phyloP scores from a whole-genome alignment of 2,113 vertebrate species.

The Mastomys coucha region DNA sequence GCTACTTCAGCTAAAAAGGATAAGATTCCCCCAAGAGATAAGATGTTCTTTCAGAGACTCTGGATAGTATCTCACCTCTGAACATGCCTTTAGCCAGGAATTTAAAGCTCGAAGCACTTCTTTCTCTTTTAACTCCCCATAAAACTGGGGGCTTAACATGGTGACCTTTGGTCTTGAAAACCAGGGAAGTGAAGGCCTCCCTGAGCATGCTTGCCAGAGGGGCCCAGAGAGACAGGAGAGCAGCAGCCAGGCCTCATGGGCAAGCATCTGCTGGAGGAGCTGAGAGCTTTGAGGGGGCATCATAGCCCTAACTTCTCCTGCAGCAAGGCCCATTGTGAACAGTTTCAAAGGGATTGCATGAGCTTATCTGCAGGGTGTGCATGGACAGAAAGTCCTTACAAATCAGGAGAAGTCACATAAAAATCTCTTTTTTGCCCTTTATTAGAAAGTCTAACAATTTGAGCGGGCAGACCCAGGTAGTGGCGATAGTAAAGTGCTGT shows the following conservation, averaged over 20 bases:
- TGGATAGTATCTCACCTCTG: slow-evolving; percentile 12
- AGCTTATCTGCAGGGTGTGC: not conserved
- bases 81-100: not conserved
- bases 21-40: slow-evolving; percentile 14
- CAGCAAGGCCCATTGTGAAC: not conserved
- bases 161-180: not conserved
- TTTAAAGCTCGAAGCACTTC: not conserved
- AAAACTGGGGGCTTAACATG: not conserved
- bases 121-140: not conserved
- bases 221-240: not conserved
- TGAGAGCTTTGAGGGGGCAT: not conserved
- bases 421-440: not conserved
- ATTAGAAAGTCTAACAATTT: not conserved
- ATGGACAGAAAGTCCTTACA: not conserved
- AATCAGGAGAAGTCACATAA: not conserved
- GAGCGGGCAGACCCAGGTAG: not conserved
- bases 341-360: not conserved
- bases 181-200: not conserved
- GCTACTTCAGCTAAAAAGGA: slow-evolving; percentile 33
- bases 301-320: not conserved
- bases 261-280: not conserved
- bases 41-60: slow-evolving; percentile 18
- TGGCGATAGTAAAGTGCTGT: not conserved
- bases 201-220: not conserved
- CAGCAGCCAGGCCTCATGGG: not conserved